Conservation (phyloP, 2,888 invertebrate species). For the Orgyia antiqua region DNA sequence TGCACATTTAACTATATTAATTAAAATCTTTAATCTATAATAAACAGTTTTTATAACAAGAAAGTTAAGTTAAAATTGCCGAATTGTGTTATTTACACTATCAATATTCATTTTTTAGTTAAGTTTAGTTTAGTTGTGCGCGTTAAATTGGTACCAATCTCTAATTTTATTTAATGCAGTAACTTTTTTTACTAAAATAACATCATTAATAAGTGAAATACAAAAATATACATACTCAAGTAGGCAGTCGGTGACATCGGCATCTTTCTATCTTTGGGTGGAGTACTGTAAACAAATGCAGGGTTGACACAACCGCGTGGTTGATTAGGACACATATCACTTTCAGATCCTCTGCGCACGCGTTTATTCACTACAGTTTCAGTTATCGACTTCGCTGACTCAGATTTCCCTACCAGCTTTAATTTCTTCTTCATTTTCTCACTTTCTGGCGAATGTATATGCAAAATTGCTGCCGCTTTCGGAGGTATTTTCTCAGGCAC, state of each 20-base stretch:
- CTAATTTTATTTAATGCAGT: no score
- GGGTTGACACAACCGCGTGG: slow-evolving; percentile 62
- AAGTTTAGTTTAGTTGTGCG: no score
- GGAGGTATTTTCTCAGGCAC: slow-evolving; percentile 77
- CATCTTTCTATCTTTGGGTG: slow-evolving; percentile 67
- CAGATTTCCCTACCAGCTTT: slow-evolving; percentile 60
- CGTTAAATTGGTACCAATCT: no score
- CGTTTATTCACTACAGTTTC: slow-evolving; percentile 47
- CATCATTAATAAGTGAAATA: no score
- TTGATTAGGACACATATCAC: slow-evolving; percentile 55
- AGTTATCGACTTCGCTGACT: slow-evolving; percentile 56
- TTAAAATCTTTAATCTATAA: no score
- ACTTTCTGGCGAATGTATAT: slow-evolving; percentile 71
- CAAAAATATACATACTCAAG: slow-evolving; percentile 59
- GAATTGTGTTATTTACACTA: no score
- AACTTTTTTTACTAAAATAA: no score
- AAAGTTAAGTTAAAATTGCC: no score
- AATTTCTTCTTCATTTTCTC: slow-evolving; percentile 57
- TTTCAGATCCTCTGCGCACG: slow-evolving; percentile 64
- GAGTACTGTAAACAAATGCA: slow-evolving; percentile 72
- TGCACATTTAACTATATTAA: no score
- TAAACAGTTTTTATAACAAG: no score
- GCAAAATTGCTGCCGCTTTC: slow-evolving; percentile 80
- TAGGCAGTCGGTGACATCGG: slow-evolving; percentile 64
- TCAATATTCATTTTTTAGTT: no score